Percentiles rank a stretch among this genome's conserved stretches.
These are phyloP conservation scores for Laticauda colubrina DNA, from an alignment of 2,113 vertebrate species.

Conservation along the genomic window DNA sequence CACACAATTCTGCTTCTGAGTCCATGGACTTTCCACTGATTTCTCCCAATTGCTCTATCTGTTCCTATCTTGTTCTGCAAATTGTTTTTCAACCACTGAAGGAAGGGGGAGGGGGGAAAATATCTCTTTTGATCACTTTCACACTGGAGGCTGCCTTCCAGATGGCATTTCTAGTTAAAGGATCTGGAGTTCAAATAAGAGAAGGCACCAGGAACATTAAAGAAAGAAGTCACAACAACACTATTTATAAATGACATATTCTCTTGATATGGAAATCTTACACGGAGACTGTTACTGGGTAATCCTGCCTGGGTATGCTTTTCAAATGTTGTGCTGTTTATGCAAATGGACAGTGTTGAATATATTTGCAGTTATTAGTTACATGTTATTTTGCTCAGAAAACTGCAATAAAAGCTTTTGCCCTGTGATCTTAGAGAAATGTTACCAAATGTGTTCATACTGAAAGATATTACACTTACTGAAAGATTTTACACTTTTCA, in stretches of 20 bases:
- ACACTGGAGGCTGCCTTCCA: not conserved
- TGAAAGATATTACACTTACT: not conserved
- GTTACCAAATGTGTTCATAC: not conserved
- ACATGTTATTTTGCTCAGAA: not conserved
- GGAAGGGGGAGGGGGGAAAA: accelerated
- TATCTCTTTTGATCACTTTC: not conserved
- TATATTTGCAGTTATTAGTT: not conserved
- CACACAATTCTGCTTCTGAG: not conserved
- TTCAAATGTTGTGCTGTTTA: not conserved
- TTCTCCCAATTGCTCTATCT: not conserved
- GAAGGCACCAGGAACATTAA: not conserved
- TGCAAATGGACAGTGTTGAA: not conserved
- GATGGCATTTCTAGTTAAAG: not conserved
- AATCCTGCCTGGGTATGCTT: not conserved
- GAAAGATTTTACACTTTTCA: not conserved
- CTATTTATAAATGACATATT: not conserved
- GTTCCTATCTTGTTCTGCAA: not conserved
- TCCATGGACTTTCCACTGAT: not conserved
- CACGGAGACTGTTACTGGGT: too few relatives aligned
- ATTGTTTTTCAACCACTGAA: not conserved
- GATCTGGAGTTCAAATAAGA: not conserved
- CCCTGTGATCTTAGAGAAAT: not conserved
- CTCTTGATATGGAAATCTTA: not conserved
- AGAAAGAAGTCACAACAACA: not conserved
- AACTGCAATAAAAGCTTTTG: not conserved